phyloP scores from a whole-genome alignment of 2,797 vertebrate genomes.

The Otolemur crassicaudatus region DNA sequence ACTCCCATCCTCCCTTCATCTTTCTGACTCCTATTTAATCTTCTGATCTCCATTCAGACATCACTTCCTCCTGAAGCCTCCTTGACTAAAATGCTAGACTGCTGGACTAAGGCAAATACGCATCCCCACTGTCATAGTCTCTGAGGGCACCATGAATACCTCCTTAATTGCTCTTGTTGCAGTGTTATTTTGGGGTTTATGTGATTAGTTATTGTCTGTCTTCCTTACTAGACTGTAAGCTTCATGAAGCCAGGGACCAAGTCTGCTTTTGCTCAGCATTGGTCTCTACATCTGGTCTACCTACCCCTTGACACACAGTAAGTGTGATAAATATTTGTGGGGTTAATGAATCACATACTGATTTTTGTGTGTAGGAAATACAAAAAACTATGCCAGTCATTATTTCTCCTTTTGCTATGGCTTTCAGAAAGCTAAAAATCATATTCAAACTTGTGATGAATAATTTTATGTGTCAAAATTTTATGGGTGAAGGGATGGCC shows the following conservation, averaged over 20 bases:
- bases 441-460: constrained; percentile 1
- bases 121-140: neutral
- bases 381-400: constrained; percentile 5
- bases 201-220: neutral
- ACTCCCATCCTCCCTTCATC: neutral
- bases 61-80: neutral
- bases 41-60: constrained; percentile 7
- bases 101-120: neutral
- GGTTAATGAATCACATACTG: neutral
- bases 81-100: neutral
- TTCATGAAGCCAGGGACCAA: neutral
- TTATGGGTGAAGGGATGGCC: neutral
- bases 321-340: neutral
- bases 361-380: neutral
- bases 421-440: constrained; percentile 38
- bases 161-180: neutral
- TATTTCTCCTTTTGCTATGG: constrained; percentile 36
- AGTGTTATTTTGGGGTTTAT: constrained; percentile 44
- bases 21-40: constrained; percentile 4
- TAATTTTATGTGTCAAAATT: neutral
- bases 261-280: neutral
- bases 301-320: constrained; percentile 4
- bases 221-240: neutral
- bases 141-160: neutral
- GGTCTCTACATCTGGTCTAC: neutral